Evolutionary conservation across 2,113 vertebrate genomes (phyloP).

Genomic region (Cyrtonyx montezumae): DNA sequence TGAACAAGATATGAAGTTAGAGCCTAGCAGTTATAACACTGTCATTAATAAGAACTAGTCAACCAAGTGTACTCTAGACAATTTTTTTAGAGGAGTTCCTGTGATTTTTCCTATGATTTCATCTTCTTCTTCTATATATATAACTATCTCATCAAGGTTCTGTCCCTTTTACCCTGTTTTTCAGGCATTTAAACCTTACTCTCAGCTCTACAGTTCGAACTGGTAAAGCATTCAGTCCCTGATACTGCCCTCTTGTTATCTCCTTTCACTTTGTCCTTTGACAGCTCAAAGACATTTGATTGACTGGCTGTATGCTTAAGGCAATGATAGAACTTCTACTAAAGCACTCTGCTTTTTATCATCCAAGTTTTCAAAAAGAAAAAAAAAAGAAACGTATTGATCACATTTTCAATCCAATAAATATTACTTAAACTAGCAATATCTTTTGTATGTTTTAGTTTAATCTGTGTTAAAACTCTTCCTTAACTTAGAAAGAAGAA

Average conservation of each 20-base stretch:
- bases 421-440: background rate
- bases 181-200: background rate
- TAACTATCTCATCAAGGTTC: background rate
- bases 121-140: background rate
- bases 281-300: conserved; percentile 16
- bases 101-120: background rate
- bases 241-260: background rate
- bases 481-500: background rate
- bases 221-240: background rate
- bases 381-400: background rate
- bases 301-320: background rate
- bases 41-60: background rate
- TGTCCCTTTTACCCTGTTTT: background rate
- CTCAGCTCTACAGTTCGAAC: background rate
- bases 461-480: background rate
- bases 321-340: background rate
- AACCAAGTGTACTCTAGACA: background rate
- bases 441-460: background rate
- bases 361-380: background rate
- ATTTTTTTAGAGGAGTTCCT: background rate
- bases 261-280: background rate
- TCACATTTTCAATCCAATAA: background rate
- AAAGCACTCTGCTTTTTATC: background rate
- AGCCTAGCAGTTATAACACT: background rate
- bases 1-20: background rate